Evolutionary conservation across 2,113 vertebrate species (phyloP), one percentile per base, ranked within the genome.

Genomic region (Pluvialis apricaria): DNA sequence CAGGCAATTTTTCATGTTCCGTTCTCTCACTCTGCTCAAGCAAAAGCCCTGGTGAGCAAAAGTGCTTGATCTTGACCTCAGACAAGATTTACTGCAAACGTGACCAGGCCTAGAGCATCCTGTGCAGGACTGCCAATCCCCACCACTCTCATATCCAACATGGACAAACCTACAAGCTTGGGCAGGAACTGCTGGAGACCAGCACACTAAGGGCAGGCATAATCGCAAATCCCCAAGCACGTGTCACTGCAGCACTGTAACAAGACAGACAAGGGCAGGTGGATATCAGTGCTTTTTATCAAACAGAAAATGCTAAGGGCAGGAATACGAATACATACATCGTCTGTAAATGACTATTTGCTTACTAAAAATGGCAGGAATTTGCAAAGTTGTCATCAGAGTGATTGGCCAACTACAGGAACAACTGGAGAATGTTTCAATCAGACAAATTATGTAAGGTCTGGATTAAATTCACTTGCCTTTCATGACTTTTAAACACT

Each of bases 161-260:
- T 1, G 32, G 84, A 15, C 42, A 88, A 58, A 60, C 77, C 49
- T 17, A n/a, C 28, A 25, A 51, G 62, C 49, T 44, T 44, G 42
- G 55, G 24, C 71, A 49, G 64, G 72, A 72, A 65, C 70, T 91
- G 73, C 64, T 84, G 69, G 45, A 80, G 31, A 57, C 22, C 25
- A 61, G 57, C 34, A 38, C 1, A 3, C 15, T 69, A 28, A 2
- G 54, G 61, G 40, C 58, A 86, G 65, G 31, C 25, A 40, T 2
- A 19, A 15, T 6, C 6, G 3, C 0, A 4, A 75, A 57, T 8
- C 36, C 72, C 42, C 1, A 0, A n/a, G 26, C 66, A 24, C 1
- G 0, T 11, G 45, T 6, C 20, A 44, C 40, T 54, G 86, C 5
- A 64, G 73, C 45, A 18, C 72, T 20, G 36, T 11, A 51, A 26